Percentiles rank a stretch among this genome's conserved stretches.
Conservation (phyloP, 2,888 invertebrate genomes). For the Julus scanicus region DNA sequence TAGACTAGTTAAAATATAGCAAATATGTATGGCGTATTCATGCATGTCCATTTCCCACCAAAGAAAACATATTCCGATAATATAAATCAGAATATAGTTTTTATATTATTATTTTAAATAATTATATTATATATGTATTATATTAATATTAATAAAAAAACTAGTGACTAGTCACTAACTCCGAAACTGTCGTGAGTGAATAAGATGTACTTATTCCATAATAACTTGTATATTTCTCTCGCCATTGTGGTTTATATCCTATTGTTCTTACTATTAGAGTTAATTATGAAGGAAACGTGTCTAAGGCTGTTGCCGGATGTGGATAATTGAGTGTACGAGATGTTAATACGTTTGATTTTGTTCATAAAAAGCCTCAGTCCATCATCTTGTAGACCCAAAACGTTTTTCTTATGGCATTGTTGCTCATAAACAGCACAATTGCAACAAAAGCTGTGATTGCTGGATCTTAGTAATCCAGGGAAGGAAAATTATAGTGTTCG, state of each 20-base stretch:
- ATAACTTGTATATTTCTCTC: conserved; percentile 22
- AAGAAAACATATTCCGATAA: no score
- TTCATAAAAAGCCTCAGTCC: conserved; percentile 17
- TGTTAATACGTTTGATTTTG: conserved; percentile 33
- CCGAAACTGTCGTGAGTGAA: neutral
- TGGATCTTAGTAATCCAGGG: conserved; percentile 22
- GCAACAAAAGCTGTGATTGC: conserved; percentile 33
- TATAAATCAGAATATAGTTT: no score
- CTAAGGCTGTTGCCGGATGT: conserved; percentile 21
- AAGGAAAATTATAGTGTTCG: conserved; percentile 33
- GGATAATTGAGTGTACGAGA: conserved; percentile 33
- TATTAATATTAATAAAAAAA: no score
- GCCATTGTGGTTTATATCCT: conserved; percentile 28
- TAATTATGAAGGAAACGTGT: conserved; percentile 19
- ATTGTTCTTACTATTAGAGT: conserved; percentile 33
- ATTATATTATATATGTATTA: no score
- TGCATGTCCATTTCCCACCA: no score
- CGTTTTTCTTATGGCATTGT: neutral
- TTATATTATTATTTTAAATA: no score
- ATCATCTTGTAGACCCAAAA: neutral
- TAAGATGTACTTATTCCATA: neutral
- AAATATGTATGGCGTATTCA: no score
- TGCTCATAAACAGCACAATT: conserved; percentile 33
- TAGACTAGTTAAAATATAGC: no score
- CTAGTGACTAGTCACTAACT: no score